Percentiles rank a stretch among this genome's conserved stretches.
phyloP scores from a whole-genome alignment of 2,113 vertebrate genomes.

The Trochalopteron elliotii region DNA sequence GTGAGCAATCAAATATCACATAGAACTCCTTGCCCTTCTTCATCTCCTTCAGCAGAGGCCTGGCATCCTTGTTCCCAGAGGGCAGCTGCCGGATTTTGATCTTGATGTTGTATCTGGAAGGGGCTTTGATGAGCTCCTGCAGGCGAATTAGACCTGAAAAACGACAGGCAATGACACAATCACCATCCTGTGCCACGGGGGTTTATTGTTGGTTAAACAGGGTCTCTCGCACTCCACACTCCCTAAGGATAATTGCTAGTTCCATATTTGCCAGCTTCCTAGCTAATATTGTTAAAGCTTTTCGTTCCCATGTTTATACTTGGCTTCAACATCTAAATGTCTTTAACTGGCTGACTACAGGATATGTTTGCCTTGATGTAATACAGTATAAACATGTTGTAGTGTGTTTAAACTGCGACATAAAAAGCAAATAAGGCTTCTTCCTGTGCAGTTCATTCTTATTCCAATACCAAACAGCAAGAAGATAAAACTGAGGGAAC shows the following conservation, averaged over 20 bases:
- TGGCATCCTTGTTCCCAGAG: conserved; percentile 89
- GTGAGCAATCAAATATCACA: conserved; percentile 96
- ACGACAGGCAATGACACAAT: conserved; percentile 29
- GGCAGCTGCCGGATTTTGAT: conserved; percentile 98
- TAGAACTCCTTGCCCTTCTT: conserved; percentile 96
- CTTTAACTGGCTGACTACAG: neutral
- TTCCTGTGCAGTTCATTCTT: neutral
- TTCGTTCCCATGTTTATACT: neutral
- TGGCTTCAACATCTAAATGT: neutral
- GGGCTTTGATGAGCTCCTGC: conserved; percentile 98
- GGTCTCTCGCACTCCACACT: neutral
- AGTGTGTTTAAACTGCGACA: neutral
- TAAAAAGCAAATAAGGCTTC: neutral
- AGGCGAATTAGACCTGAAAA: conserved; percentile 92
- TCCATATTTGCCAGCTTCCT: neutral
- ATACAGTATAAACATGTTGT: neutral
- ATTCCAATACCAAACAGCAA: neutral
- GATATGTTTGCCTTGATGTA: neutral
- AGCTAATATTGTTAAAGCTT: neutral
- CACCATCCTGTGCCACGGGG: neutral
- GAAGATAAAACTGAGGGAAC: neutral
- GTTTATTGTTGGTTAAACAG: neutral
- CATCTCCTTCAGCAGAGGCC: conserved; percentile 96
- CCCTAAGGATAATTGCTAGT: neutral
- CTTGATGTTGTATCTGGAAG: conserved; percentile 96